Conservation (phyloP, 2,113 vertebrate species). For the Sardina pilchardus region DNA sequence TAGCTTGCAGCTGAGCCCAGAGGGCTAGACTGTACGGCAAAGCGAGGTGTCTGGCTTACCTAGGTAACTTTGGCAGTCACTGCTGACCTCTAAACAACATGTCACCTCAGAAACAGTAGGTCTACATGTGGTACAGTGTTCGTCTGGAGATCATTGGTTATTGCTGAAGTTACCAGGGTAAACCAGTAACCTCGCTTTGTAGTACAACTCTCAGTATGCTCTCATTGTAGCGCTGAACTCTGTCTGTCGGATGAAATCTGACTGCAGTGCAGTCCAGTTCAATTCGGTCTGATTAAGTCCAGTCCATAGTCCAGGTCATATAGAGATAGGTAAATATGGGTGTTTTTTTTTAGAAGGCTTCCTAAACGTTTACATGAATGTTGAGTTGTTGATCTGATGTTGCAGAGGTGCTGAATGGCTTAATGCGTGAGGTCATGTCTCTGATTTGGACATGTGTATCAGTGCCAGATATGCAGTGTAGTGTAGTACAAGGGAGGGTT, state of each 20-base stretch:
- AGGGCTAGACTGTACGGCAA: no score
- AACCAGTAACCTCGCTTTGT: no score
- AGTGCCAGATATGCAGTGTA: neutral
- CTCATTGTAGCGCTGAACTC: neutral
- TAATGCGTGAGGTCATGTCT: neutral
- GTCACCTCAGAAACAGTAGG: no score
- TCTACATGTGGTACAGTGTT: no score
- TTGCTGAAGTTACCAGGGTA: no score
- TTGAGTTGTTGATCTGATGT: neutral
- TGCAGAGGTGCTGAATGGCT: neutral
- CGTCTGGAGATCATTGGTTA: no score
- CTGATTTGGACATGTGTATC: neutral
- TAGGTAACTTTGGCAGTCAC: no score
- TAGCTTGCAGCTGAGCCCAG: neutral
- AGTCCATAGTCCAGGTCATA: neutral
- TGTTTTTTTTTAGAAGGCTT: neutral
- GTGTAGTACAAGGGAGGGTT: neutral
- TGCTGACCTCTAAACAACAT: no score
- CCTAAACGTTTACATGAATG: neutral
- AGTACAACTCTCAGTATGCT: neutral
- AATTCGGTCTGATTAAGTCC: neutral
- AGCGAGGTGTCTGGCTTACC: no score
- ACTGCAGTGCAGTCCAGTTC: no score
- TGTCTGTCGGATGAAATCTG: neutral
- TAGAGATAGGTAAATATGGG: neutral